These are phyloP conservation scores for Phytoseiulus persimilis DNA, from an alignment of 2,888 invertebrate species.

Conservation along the genomic window DNA sequence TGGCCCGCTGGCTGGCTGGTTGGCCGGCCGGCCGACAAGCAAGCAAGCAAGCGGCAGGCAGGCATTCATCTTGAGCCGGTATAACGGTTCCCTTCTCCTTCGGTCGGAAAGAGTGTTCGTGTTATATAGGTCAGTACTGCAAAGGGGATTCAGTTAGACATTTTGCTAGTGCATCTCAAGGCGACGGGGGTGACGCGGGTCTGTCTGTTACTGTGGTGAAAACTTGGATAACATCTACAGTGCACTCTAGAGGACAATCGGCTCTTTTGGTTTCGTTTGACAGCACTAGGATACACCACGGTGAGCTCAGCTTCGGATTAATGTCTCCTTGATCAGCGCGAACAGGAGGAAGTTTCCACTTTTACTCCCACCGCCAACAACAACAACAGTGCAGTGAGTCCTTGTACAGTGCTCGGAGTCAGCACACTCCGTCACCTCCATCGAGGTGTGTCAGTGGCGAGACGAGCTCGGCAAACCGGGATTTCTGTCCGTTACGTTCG, in stretches of 20 bases:
- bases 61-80: not conserved
- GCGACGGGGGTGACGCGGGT: not conserved
- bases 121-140: slow-evolving; percentile 38
- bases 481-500: too few relatives aligned
- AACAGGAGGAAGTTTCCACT: not conserved
- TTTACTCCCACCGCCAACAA: not conserved
- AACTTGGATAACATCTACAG: not conserved
- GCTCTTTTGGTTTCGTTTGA: not conserved
- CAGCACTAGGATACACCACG: not conserved
- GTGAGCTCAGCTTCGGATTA: not conserved
- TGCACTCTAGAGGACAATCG: not conserved
- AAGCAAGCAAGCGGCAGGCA: not conserved
- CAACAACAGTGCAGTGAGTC: too few relatives aligned
- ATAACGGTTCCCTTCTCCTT: slow-evolving; percentile 5
- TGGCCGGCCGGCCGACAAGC: not conserved
- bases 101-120: slow-evolving; percentile 5
- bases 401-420: too few relatives aligned
- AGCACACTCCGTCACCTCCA: too few relatives aligned
- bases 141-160: slow-evolving; percentile 32
- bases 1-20: not conserved
- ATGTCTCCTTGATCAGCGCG: not conserved
- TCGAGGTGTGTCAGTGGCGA: too few relatives aligned
- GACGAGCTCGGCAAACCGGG: too few relatives aligned
- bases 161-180: slow-evolving; percentile 5
- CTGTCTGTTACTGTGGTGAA: not conserved